Base-by-base conservation (phyloP, 2,888 invertebrate genomes). In the Aplocera efformata region DNA sequence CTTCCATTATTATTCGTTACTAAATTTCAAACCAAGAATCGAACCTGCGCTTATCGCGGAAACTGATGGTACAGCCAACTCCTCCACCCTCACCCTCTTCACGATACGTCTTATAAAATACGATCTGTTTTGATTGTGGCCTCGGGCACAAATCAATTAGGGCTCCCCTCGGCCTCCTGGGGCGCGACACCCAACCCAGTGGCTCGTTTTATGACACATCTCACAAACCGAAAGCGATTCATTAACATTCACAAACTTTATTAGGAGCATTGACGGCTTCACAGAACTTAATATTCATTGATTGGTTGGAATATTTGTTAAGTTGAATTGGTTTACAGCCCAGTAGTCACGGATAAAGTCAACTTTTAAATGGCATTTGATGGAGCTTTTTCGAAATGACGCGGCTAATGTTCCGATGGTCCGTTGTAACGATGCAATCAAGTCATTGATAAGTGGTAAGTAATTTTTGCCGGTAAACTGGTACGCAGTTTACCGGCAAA, bases 41-140 rank as follows among this genome's bases (percentile, higher is more conserved):
- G 61, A 81, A 74, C 52, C 58, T 35, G 43, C 43, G 58, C 45
- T 27, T 26, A 54, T 39, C 49, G 11, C 41, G 44, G 42, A 32
- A 23, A 30, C 44, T 42, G 54, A 47, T 51, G 56, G 38, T 4
- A 10, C 3, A 22, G 1, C 4, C 22, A n/a, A 25, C 17, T n/a
- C 42, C 43, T 42, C 43, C 51, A 74, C 79, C 80, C 79, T 79
- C 82, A 56, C 82, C 79, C 80, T 74, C 79, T 69, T 65, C 51
- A 53, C 58, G 63, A 71, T 86, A 79, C 78, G 74, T 86, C 88
- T 86, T 88, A 85, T 88, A 88, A 88, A 88, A 85, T 86, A 86
- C 88, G 88, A 88, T 88, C 88, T 88, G 88, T 89, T 89, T 89
- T 89, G 88, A 88, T 88, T 89, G 86, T 88, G 85, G 88, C 89